These are phyloP conservation scores for Stegastes partitus DNA, from an alignment of 2,113 vertebrate species.

Conservation along the genomic window DNA sequence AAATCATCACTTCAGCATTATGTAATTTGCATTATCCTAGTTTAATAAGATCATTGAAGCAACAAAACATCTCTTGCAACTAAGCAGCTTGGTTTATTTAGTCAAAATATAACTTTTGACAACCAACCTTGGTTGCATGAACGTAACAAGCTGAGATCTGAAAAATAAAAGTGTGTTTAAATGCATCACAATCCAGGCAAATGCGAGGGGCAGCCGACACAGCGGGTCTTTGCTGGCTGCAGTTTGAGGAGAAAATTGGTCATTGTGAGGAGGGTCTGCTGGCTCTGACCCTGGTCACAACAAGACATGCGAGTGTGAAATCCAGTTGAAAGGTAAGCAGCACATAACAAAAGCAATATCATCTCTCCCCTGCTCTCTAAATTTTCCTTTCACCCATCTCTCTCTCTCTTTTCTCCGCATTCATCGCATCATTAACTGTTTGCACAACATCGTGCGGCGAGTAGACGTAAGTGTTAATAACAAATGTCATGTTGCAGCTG, in stretches of 20 bases:
- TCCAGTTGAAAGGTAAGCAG: conserved; percentile 87
- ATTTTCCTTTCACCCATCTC: conserved; percentile 59
- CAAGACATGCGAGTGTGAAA: conserved; percentile 87
- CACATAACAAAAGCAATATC: conserved; percentile 84
- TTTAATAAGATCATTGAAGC: neutral
- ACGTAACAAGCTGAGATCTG: neutral
- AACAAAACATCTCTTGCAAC: neutral
- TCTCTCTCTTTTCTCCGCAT: conserved; percentile 16
- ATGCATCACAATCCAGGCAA: conserved; percentile 61
- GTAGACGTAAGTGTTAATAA: conserved; percentile 15
- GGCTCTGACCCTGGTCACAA: conserved; percentile 81
- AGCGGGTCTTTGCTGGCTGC: conserved; percentile 47
- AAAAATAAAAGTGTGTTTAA: conserved; percentile 42
- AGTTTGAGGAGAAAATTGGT: conserved; percentile 78
- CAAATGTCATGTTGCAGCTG: conserved; percentile 20
- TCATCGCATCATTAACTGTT: conserved; percentile 48
- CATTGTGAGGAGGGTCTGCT: conserved; percentile 83
- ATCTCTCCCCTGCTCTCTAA: conserved; percentile 67
- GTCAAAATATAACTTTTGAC: neutral
- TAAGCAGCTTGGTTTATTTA: neutral
- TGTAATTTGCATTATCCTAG: no score
- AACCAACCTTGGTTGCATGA: neutral
- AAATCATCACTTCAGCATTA: no score
- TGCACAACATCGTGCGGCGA: conserved; percentile 49
- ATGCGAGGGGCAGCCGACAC: conserved; percentile 72